These are phyloP conservation scores for Fabriciana adippe DNA, from an alignment of 2,888 invertebrate species.

Conservation along the genomic window DNA sequence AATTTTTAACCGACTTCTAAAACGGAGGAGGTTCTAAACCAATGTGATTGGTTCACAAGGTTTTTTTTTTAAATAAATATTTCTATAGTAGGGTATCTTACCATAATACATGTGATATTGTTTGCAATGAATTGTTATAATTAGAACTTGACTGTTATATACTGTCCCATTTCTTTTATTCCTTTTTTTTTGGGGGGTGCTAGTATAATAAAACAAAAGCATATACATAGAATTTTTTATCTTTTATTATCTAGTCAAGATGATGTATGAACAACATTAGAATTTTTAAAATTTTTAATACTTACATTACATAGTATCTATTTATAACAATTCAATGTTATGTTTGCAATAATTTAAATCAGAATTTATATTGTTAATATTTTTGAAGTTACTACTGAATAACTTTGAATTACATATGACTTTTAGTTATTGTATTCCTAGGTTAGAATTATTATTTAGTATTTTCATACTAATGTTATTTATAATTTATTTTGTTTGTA, in stretches of 20 bases:
- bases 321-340: slow-evolving; percentile 25
- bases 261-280: background rate
- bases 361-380: slow-evolving; percentile 47
- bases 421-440: slow-evolving; percentile 37
- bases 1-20: background rate
- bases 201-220: background rate
- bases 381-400: slow-evolving; percentile 37
- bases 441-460: background rate
- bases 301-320: background rate
- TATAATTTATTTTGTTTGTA: slow-evolving; percentile 1
- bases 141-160: background rate
- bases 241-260: no score
- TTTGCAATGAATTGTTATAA: slow-evolving; percentile 28
- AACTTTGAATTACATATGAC: slow-evolving; percentile 36
- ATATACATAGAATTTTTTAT: background rate
- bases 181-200: background rate
- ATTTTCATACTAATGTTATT: slow-evolving; percentile 7
- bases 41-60: background rate
- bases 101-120: slow-evolving; percentile 32
- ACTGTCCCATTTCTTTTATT: background rate
- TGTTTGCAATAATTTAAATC: slow-evolving; percentile 32
- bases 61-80: slow-evolving; percentile 12
- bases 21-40: background rate
- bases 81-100: slow-evolving; percentile 13
- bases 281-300: slow-evolving; percentile 5